Conservation (phyloP, 2,113 vertebrate genomes). For the Onychostoma macrolepis region DNA sequence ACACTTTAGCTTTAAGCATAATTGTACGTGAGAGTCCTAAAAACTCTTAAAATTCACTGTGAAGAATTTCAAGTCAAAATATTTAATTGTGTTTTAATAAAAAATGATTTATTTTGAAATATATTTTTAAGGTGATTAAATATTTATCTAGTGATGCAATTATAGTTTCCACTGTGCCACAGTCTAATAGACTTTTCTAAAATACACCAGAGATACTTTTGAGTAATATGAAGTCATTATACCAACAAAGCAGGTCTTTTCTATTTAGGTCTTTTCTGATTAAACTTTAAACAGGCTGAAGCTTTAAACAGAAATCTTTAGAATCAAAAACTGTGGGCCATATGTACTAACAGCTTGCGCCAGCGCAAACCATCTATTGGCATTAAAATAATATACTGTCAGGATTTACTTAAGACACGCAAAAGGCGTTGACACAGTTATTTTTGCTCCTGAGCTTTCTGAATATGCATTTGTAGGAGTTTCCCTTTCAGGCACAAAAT, state of each 20-base stretch:
- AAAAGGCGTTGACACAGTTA: too few relatives aligned
- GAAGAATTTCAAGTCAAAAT: not conserved
- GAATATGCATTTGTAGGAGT: too few relatives aligned
- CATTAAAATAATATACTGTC: too few relatives aligned
- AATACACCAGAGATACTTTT: not conserved
- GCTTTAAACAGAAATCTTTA: not conserved
- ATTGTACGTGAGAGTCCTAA: not conserved
- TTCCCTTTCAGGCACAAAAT: too few relatives aligned
- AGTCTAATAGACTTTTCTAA: not conserved
- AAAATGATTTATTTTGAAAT: not conserved
- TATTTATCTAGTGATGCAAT: not conserved
- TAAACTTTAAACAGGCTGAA: not conserved
- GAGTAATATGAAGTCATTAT: slow-evolving; percentile 9
- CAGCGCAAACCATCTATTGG: too few relatives aligned
- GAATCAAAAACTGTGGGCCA: too few relatives aligned
- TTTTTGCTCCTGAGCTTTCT: too few relatives aligned
- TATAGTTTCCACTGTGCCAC: not conserved
- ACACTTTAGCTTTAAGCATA: not conserved
- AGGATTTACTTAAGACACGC: too few relatives aligned
- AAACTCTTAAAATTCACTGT: not conserved
- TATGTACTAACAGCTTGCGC: too few relatives aligned
- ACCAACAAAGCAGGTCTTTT: not conserved
- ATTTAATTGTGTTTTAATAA: not conserved
- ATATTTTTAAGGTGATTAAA: not conserved
- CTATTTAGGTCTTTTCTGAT: not conserved